Conservation (phyloP, 2,797 vertebrate species). For the Liparis tanakae region DNA sequence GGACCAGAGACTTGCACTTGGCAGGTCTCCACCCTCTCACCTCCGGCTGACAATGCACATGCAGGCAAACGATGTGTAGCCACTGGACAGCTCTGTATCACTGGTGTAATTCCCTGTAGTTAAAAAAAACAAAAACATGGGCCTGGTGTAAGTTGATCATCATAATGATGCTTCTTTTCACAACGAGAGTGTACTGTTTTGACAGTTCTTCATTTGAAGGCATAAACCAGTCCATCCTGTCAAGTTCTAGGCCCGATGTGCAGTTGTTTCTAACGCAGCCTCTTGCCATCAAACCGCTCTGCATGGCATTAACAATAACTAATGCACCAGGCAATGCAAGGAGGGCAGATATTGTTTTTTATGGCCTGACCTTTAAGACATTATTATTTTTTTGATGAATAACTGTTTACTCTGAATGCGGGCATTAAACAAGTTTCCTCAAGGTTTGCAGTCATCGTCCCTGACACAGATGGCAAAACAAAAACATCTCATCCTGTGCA, state of each 20-base stretch:
- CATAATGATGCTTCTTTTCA: constrained; percentile 25
- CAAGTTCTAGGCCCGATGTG: constrained; percentile 25
- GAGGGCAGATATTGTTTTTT: constrained; percentile 87
- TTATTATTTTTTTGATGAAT: constrained; percentile 87
- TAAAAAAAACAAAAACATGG: constrained; percentile 29
- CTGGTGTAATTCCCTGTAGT: constrained; percentile 55
- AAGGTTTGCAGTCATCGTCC: constrained; percentile 69
- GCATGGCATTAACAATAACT: constrained; percentile 78
- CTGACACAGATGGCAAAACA: constrained; percentile 69
- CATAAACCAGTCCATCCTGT: constrained; percentile 38
- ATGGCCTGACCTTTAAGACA: constrained; percentile 87
- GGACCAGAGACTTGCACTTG: constrained; percentile 74
- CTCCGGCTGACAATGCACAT: constrained; percentile 83
- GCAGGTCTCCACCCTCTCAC: constrained; percentile 80
- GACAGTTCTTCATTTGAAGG: constrained; percentile 48
- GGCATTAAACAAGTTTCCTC: constrained; percentile 77
- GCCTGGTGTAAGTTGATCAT: constrained; percentile 45
- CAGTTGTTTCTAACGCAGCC: constrained; percentile 18
- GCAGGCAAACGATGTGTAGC: constrained; percentile 78
- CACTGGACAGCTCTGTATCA: constrained; percentile 73
- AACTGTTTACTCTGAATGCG: constrained; percentile 80
- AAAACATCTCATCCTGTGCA: constrained; percentile 62
- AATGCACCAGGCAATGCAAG: constrained; percentile 76
- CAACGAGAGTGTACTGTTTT: constrained; percentile 39
- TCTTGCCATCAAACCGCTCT: constrained; percentile 64